A percentile compares a stretch with the other conserved stretches of the same genome.
Conservation (phyloP, 2,797 vertebrate species). For the Molossus molossus region DNA sequence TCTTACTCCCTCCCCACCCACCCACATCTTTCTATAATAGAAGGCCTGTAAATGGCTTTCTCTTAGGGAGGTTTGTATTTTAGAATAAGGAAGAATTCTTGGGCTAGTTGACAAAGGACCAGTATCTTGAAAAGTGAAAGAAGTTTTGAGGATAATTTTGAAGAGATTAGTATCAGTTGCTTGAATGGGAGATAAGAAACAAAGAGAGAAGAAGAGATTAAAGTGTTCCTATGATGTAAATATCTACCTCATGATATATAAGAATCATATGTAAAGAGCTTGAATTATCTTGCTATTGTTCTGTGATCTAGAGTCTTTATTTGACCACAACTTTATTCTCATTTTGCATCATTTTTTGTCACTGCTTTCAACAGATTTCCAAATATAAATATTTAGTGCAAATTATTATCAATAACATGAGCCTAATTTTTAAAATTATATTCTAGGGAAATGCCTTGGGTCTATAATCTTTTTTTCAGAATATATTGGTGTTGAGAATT, state of each 20-base stretch:
- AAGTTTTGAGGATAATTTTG: background rate
- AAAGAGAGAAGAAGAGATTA: background rate
- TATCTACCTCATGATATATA: background rate
- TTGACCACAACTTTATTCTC: background rate
- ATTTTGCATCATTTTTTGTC: background rate
- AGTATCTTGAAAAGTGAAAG: background rate
- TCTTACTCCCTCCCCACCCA: background rate
- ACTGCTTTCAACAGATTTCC: slow-evolving; percentile 16
- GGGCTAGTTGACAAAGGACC: background rate
- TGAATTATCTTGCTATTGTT: background rate
- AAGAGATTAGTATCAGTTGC: background rate
- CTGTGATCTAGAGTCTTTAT: background rate
- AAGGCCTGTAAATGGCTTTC: background rate
- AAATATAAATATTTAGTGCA: background rate
- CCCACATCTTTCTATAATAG: background rate
- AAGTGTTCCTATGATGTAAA: background rate
- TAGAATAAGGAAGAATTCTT: background rate
- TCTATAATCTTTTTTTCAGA: background rate
- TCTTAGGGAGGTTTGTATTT: background rate
- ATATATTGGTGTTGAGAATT: background rate
- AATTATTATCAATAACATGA: background rate
- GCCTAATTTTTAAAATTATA: background rate
- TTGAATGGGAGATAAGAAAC: background rate
- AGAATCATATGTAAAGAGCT: background rate
- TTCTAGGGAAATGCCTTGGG: background rate